Evolutionary conservation across 2,797 vertebrate species (phyloP).

Genomic region (Betta splendens): DNA sequence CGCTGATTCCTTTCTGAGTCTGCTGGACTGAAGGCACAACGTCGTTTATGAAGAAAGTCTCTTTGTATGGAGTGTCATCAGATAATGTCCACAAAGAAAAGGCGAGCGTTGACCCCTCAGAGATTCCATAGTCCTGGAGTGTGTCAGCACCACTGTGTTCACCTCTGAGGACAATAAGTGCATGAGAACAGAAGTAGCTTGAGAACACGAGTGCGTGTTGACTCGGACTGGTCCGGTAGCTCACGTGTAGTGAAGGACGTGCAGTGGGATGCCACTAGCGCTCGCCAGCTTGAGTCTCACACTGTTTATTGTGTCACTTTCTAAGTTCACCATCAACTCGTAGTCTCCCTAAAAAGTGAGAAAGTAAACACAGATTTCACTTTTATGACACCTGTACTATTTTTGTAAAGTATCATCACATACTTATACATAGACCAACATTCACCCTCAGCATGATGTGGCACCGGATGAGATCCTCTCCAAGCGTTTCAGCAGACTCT

Average conservation of each 20-base stretch:
- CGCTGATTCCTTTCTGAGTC: conserved; percentile 51
- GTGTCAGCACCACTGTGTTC: background rate
- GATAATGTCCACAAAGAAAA: conserved; percentile 50
- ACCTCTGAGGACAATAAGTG: conserved; percentile 27
- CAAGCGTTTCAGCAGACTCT: background rate
- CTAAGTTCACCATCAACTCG: conserved; percentile 50
- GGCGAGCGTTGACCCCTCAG: conserved; percentile 26
- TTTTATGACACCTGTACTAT: too few relatives aligned
- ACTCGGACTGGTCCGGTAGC: too few relatives aligned
- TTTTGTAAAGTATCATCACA: too few relatives aligned
- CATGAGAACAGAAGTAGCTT: background rate
- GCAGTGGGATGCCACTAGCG: conserved; percentile 56
- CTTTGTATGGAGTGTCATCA: background rate
- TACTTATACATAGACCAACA: too few relatives aligned
- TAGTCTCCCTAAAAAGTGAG: conserved; percentile 66
- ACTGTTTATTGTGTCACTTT: conserved; percentile 19
- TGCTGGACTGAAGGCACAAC: conserved; percentile 49
- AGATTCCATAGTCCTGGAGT: conserved; percentile 42
- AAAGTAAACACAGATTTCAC: too few relatives aligned
- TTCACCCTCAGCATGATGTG: conserved; percentile 64
- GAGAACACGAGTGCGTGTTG: too few relatives aligned
- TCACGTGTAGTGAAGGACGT: conserved; percentile 59
- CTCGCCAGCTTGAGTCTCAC: conserved; percentile 44
- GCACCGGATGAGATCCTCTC: conserved; percentile 47
- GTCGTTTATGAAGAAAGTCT: conserved; percentile 27